Base-by-base conservation (phyloP, 2,113 vertebrate species). In the Sinocyclocheilus anophthalmus region DNA sequence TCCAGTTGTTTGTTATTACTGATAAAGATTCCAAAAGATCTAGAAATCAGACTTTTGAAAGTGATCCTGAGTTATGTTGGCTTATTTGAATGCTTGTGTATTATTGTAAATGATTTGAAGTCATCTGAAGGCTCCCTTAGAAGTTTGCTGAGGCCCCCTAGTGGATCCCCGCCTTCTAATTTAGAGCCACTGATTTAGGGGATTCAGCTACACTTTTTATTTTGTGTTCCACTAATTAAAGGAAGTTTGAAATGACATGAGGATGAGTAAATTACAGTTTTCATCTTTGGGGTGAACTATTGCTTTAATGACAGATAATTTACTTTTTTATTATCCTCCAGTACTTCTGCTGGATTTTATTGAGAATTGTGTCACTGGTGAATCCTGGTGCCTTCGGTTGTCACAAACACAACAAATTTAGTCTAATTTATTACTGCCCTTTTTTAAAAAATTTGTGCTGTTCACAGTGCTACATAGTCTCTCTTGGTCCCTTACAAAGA, bases 401-500 rank as follows among this genome's bases (percentile, higher is more conserved):
- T n/a, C 70, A 73, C 18, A 73, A 30, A 45, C 33, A 72, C 9
- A 72, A 39, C 33, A 42, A 22, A 42, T 42, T 42, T 13, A 73
- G 1, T 73, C 18, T 2, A 5, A n/a, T 88, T 78, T 75, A 18
- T 88, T 22, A 65, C 53, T 76, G 5, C 13, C 59, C n/a, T 24
- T 42, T 26, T 26, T 26, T 26, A 26, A 26, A 26, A 26, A 26
- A 10, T 26, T 26, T 72, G 55, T 57, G 5, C 16, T 30, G 76
- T 14, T 86, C n/a, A 67, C 48, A 61, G 10, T 45, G 7, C 48
- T n/a, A 18, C 7, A 48, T 16, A 42, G 63, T n/a, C 20, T 76
- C 75, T 67, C 69, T 72, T 24, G n/a, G 24, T 81, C 73, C 85
- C 10, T 69, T 63, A 55, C 33, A 57, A 83, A 88, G 87, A 86